A percentile compares a stretch with the other conserved stretches of the same genome.
phyloP scores from a whole-genome alignment of 2,113 vertebrate species.

The human (Homo sapiens) region GRCh38 chr17:59710501-59711000 shows the following conservation, averaged over 20 bases:
- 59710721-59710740: slow-evolving; percentile 45
- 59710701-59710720: slow-evolving; percentile 48
- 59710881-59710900: too few species aligned
- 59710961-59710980: too few species aligned
- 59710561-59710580: slow-evolving; percentile 41
- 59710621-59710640: slow-evolving; percentile 18
- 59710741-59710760: not conserved
- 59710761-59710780: not conserved
- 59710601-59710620: not conserved
- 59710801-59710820: too few species aligned
- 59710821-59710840: too few species aligned
- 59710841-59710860: too few species aligned
- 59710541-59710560: not conserved
- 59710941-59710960: too few species aligned
- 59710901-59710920: too few species aligned
- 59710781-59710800: too few species aligned
- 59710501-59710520: not conserved
- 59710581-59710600: slow-evolving; percentile 43
- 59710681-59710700: slow-evolving; percentile 31
- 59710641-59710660: slow-evolving; percentile 42
- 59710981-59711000: too few species aligned
- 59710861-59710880: too few species aligned
- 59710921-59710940: too few species aligned
- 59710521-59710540: not conserved
- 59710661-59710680: slow-evolving; percentile 41